A percentile compares a stretch with the other conserved stretches of the same genome.
Conservation (phyloP, 2,888 invertebrate species). For the Drosophila phalerata region DNA sequence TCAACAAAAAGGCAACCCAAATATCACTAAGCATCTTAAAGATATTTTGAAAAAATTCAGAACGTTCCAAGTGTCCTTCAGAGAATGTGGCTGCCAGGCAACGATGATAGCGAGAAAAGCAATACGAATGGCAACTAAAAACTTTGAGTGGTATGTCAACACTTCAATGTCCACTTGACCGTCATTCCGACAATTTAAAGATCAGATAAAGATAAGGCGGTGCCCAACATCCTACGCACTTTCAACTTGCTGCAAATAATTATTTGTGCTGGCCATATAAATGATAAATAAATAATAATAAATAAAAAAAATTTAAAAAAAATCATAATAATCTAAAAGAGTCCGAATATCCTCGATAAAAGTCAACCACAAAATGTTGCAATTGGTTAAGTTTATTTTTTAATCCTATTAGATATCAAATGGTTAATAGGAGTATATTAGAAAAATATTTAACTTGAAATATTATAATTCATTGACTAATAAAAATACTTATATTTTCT, state of each 20-base stretch:
- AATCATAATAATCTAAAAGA: no score
- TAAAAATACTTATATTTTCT: not conserved
- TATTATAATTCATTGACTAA: no score
- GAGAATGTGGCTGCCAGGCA: constrained; percentile 42
- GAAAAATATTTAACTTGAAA: no score
- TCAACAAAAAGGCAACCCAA: constrained; percentile 21
- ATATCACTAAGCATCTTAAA: constrained; percentile 45
- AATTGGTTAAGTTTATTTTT: no score
- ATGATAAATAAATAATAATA: constrained; percentile 17
- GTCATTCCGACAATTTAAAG: constrained; percentile 11
- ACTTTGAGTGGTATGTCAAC: constrained; percentile 52
- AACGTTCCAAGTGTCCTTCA: constrained; percentile 8
- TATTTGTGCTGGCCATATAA: constrained; percentile 15
- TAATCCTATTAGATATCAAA: no score
- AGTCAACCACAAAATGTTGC: not conserved
- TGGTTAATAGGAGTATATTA: no score
- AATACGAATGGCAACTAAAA: constrained; percentile 38
- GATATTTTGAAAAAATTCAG: constrained; percentile 36
- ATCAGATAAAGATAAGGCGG: not conserved
- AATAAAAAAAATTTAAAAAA: no score
- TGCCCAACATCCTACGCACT: not conserved
- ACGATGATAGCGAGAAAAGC: constrained; percentile 27
- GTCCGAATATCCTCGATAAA: not conserved
- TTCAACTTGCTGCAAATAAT: constrained; percentile 12
- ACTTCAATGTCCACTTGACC: constrained; percentile 39